Percentiles rank a stretch among this genome's conserved stretches.
phyloP scores from a whole-genome alignment of 2,797 vertebrate species.

The Mormyrops attenuatus region DNA sequence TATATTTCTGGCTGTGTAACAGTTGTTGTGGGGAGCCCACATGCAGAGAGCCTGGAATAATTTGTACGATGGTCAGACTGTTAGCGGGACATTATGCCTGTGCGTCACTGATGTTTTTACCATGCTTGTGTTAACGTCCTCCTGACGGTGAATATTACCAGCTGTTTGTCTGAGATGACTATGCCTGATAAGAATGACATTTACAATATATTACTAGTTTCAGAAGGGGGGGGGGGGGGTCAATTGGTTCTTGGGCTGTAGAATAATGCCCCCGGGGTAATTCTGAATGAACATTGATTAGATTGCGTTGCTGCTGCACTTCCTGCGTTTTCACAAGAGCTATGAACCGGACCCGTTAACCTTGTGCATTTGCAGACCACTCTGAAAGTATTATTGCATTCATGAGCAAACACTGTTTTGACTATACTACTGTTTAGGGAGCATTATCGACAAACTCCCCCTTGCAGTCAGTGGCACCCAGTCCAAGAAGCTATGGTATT shows the following conservation, averaged over 20 bases:
- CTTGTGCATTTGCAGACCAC: background rate
- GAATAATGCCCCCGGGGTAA: background rate
- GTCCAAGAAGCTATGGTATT: background rate
- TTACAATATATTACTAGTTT: background rate
- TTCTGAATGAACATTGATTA: background rate
- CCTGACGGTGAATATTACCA: background rate
- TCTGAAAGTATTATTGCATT: constrained; percentile 23
- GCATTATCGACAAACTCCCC: background rate
- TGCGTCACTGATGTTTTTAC: background rate
- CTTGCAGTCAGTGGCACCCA: background rate
- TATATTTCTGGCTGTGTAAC: background rate
- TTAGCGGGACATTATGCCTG: background rate
- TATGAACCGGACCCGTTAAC: constrained; percentile 12
- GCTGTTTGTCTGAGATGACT: background rate
- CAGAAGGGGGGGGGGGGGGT: background rate
- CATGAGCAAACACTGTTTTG: background rate
- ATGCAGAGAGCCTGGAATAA: background rate
- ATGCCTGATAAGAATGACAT: background rate
- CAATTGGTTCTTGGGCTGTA: background rate
- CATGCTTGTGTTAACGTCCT: background rate
- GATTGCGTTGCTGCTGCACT: background rate
- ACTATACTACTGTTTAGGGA: background rate
- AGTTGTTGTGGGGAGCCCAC: background rate
- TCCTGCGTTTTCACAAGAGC: background rate
- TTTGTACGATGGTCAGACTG: background rate